Conservation (phyloP, 1,140 invertebrate genomes). For the Onthophagus taurus region DNA sequence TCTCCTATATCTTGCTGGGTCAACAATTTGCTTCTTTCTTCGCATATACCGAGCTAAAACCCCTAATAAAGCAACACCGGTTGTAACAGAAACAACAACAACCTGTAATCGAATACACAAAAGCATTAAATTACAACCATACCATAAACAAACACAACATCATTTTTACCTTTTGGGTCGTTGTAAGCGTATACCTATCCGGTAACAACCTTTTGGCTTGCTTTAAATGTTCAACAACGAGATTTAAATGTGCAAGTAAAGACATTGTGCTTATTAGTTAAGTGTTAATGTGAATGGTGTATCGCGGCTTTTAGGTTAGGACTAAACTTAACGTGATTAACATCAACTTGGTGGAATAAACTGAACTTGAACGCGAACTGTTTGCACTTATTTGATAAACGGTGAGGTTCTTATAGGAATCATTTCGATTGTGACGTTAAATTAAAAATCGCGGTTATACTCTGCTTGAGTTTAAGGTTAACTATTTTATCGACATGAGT, state of each 20-base stretch:
- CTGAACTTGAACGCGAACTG: neutral
- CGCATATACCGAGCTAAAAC: conserved; percentile 51
- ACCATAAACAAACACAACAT: neutral
- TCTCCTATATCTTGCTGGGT: conserved; percentile 40
- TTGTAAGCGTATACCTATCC: conserved; percentile 24
- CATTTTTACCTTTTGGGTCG: conserved; percentile 37
- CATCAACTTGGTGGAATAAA: conserved; percentile 1
- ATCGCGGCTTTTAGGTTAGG: conserved; percentile 24
- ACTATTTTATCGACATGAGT: too few species aligned
- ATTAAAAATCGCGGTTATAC: conserved; percentile 29
- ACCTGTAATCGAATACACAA: conserved; percentile 29
- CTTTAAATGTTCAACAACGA: conserved; percentile 26
- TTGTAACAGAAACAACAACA: conserved; percentile 40
- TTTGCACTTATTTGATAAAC: conserved; percentile 6
- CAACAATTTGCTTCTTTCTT: conserved; percentile 44
- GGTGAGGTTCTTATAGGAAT: neutral
- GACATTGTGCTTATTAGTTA: conserved; percentile 28
- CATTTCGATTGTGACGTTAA: conserved; percentile 15
- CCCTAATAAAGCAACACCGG: conserved; percentile 49
- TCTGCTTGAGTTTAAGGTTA: too few species aligned
- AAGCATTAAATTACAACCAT: neutral
- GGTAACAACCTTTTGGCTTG: conserved; percentile 26
- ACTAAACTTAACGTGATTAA: neutral
- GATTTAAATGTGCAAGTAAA: conserved; percentile 30
- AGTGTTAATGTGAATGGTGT: conserved; percentile 1